A percentile compares a stretch with the other conserved stretches of the same genome.
These are phyloP conservation scores for Macrosiphum euphorbiae DNA, from an alignment of 2,888 invertebrate genomes.

Conservation along the genomic window DNA sequence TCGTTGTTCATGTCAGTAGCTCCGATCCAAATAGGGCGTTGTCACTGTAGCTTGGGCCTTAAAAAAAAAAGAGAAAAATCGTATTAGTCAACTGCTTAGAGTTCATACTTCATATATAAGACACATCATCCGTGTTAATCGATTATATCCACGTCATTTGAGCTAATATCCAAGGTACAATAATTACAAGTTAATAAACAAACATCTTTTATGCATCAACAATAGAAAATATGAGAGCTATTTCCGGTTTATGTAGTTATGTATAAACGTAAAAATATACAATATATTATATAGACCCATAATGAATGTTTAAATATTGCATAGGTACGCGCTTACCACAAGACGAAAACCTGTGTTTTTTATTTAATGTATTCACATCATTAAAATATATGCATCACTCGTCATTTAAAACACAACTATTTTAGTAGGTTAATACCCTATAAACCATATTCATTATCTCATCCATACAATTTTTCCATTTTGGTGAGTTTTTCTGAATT, in stretches of 20 bases:
- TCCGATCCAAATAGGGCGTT: conserved; percentile 85
- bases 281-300: too few relatives aligned
- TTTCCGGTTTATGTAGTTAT: background rate
- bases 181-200: background rate
- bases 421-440: too few relatives aligned
- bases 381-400: too few relatives aligned
- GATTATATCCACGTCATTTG: background rate
- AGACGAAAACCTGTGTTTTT: too few relatives aligned
- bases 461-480: too few relatives aligned
- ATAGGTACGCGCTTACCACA: too few relatives aligned
- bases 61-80: conserved; percentile 66
- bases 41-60: conserved; percentile 79
- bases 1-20: conserved; percentile 83
- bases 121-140: background rate
- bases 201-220: background rate
- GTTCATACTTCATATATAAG: background rate
- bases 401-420: too few relatives aligned
- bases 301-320: too few relatives aligned
- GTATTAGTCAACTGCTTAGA: background rate
- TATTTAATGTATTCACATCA: too few relatives aligned
- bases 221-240: background rate
- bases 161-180: background rate
- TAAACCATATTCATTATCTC: too few relatives aligned
- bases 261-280: background rate
- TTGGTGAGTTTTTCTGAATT: too few relatives aligned